Percentiles rank a stretch among this genome's conserved stretches.
phyloP scores from a whole-genome alignment of 1,140 invertebrate species.

The Prorops nasuta region DNA sequence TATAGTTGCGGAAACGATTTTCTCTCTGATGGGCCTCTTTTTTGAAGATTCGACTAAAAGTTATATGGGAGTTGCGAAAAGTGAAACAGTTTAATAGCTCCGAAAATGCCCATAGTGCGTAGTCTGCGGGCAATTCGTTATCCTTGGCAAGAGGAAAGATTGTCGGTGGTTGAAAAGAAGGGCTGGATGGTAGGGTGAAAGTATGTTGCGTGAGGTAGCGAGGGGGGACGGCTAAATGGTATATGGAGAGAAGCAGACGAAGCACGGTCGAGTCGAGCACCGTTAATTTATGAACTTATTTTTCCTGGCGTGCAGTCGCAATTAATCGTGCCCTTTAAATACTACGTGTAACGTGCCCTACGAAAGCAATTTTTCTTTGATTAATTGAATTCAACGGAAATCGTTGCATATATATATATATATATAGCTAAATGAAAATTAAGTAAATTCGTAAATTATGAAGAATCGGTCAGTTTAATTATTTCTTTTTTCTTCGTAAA shows the following conservation, averaged over 20 bases:
- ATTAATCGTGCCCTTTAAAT: conserved; percentile 42
- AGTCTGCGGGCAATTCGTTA: conserved; percentile 34
- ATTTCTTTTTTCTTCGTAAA: too few species aligned
- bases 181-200: too few species aligned
- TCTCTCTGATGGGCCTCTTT: too few species aligned
- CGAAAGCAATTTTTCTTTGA: too few species aligned
- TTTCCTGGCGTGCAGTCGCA: conserved; percentile 32
- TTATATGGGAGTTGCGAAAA: too few species aligned
- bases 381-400: conserved; percentile 33
- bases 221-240: neutral
- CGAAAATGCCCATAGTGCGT: conserved; percentile 35
- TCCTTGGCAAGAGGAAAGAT: conserved; percentile 31
- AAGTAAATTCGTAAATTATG: too few species aligned
- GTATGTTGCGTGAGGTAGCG: too few species aligned
- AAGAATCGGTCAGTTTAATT: too few species aligned
- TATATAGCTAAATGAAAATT: too few species aligned
- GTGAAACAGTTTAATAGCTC: conserved; percentile 38
- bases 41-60: too few species aligned
- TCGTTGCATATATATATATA: too few species aligned
- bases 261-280: conserved; percentile 18
- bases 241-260: neutral
- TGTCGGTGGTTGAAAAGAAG: conserved; percentile 4
- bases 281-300: conserved; percentile 45
- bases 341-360: conserved; percentile 27
- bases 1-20: too few species aligned